These are phyloP conservation scores for Opisthograptis luteolata DNA, from an alignment of 2,888 invertebrate genomes.

Conservation along the genomic window DNA sequence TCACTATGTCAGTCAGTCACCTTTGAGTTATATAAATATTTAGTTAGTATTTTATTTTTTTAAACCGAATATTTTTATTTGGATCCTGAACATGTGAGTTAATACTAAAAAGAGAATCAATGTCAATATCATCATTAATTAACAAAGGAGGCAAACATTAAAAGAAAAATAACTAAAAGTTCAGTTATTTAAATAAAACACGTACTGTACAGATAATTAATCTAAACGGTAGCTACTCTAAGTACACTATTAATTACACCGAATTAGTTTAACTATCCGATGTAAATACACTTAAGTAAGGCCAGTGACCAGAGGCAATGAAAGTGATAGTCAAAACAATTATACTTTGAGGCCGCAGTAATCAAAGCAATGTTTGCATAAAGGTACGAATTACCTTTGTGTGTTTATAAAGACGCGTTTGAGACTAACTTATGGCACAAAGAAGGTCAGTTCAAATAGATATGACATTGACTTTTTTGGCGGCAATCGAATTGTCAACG, in stretches of 20 bases:
- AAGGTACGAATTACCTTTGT: slow-evolving; percentile 9
- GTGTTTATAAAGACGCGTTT: slow-evolving; percentile 1
- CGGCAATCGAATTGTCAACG: too few species aligned
- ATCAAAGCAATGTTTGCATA: slow-evolving; percentile 8
- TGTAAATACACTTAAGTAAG: slow-evolving; percentile 5
- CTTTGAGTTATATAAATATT: too few species aligned
- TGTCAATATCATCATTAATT: too few species aligned
- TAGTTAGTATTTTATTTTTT: too few species aligned
- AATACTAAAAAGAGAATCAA: too few species aligned
- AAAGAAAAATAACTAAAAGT: too few species aligned
- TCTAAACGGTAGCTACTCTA: background rate
- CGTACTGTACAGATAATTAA: too few species aligned
- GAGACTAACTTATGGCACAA: slow-evolving; percentile 1
- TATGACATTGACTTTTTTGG: slow-evolving; percentile 19
- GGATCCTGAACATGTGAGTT: too few species aligned
- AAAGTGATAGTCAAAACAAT: slow-evolving; percentile 14
- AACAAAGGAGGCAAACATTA: slow-evolving; percentile 8
- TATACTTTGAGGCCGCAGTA: slow-evolving; percentile 3
- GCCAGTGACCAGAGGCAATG: slow-evolving; percentile 13
- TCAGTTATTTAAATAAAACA: too few species aligned
- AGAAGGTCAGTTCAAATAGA: slow-evolving; percentile 8
- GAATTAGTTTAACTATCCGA: slow-evolving; percentile 8
- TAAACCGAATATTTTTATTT: too few species aligned
- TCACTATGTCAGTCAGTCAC: too few species aligned
- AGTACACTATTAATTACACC: slow-evolving; percentile 1